Evolutionary conservation across 2,888 invertebrate species (phyloP), one percentile per base, ranked within the genome.

Genomic region (Caenorhabditis doughertyi): DNA sequence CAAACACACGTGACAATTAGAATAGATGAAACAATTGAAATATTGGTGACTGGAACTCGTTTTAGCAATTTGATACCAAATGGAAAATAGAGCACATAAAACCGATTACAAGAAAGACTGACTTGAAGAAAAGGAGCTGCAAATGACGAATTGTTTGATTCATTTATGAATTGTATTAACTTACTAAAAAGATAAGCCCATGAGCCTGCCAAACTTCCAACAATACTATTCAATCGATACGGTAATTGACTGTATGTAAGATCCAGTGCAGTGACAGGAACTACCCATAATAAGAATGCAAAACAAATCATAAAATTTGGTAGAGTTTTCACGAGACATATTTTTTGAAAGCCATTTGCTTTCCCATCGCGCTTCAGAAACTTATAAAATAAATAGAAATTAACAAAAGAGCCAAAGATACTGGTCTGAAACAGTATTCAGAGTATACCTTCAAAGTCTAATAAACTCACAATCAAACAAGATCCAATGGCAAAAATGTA

Each of bases 141-240:
- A n/a, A n/a, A n/a, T n/a, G n/a, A n/a, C n/a, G n/a, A n/a, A n/a
- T n/a, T n/a, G n/a, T n/a, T n/a, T n/a, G n/a, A n/a, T n/a, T n/a
- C 23, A 32, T 23, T 21, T 23, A 29, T 18, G 16, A 27, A 49
- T 13, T 47, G 7, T 29, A 32, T 13, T 35, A 29, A 64, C 73
- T 44, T 7, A 73, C 73, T 73, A 21, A 73, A 64, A 42, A 73
- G 73, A 64, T 73, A 73, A 2, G 73, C 73, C 73, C 73, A 73
- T 7, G 60, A 60, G 25, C 73, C 73, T 2, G 73, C 64, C 0
- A 64, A 1, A 55, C 23, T 64, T 9, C 73, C 73, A 55, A 73
- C 13, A 21, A 73, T 64, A 44, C 62, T 73, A 29, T 73, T 73
- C 11, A 73, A 11, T 16, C 65, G 32, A 23, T 67, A 64, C 49